Evolutionary conservation across 2,113 vertebrate species (phyloP), one percentile per base, ranked within the genome.

Genomic region (Erinaceus europaeus): DNA sequence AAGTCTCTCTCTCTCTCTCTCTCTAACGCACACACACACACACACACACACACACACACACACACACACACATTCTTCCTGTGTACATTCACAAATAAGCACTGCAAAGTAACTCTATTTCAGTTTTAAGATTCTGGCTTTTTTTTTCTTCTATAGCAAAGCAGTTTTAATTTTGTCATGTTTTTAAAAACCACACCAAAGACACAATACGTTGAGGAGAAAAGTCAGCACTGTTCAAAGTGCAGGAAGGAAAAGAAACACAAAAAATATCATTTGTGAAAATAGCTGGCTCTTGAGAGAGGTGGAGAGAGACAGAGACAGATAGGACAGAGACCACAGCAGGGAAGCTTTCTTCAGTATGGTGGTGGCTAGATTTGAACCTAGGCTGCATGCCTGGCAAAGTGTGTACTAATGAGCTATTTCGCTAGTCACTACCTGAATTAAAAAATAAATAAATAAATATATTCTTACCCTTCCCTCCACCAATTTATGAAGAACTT

Each of bases 161-260:
- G 59, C 20, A 34, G 62, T 67, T 91, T 86, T 88, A 62, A 59
- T 86, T 76, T 83, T 80, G 29, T 40, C 71, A 44, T 83, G 61
- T 46, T 57, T 44, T 83, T 79, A 17, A 83, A 15, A 83, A 83
- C 62, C 87, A 73, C 48, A 89, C 89, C 77, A 80, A 86, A 77
- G 50, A 89, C 77, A 73, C 36, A 67, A 29, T 72, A 52, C 68
- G 94, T 75, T 62, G 79, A 84, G 76, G 82, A 85, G 52, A 65
- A 36, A 91, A 55, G 82, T 88, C 55, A 90, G 64, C 77, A 61
- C n/a, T 75, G 65, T 89, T 73, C 69, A 44, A 86, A 91, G 92
- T n/a, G 36, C 71, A 89, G 90, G 90, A 86, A 87, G 75, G 32
- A 27, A 55, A 71, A 76, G 68, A 77, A 88, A 68, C 90, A 80